Percentiles rank a stretch among this genome's conserved stretches.
Evolutionary conservation across 1,140 invertebrate genomes (phyloP).

Genomic region (Eurosta solidaginis): DNA sequence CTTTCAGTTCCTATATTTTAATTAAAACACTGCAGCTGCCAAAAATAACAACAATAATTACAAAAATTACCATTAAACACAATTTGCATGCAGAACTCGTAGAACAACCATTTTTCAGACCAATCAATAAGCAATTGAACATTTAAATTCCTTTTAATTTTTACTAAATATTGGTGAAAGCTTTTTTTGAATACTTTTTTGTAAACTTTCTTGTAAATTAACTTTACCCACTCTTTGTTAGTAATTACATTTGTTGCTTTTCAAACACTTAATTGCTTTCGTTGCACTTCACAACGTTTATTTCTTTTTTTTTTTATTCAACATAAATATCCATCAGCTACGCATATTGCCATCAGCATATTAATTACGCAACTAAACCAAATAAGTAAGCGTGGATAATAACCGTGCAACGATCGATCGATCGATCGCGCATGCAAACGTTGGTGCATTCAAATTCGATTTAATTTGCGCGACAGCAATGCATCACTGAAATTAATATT

Average conservation of each 20-base stretch:
- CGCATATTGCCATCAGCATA: constrained; percentile 1
- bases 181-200: not conserved
- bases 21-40: not conserved
- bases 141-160: no score
- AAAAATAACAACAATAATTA: constrained; percentile 7
- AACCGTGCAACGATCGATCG: no score
- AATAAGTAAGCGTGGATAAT: not conserved
- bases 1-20: not conserved
- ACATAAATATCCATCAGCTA: not conserved
- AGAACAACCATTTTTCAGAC: no score
- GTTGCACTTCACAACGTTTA: not conserved
- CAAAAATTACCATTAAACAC: not conserved
- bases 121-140: no score
- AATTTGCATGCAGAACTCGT: no score
- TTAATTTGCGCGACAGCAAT: constrained; percentile 12
- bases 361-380: not conserved
- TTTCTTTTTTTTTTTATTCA: not conserved
- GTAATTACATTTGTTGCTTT: not conserved
- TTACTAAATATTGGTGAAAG: not conserved
- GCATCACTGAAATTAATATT: constrained; percentile 19
- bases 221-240: not conserved
- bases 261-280: not conserved
- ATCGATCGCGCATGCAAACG: not conserved
- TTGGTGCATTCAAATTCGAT: constrained; percentile 1
- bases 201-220: not conserved